Percentiles rank a stretch among this genome's conserved stretches.
phyloP scores from a whole-genome alignment of 2,113 vertebrate species.

The Onychostoma macrolepis region DNA sequence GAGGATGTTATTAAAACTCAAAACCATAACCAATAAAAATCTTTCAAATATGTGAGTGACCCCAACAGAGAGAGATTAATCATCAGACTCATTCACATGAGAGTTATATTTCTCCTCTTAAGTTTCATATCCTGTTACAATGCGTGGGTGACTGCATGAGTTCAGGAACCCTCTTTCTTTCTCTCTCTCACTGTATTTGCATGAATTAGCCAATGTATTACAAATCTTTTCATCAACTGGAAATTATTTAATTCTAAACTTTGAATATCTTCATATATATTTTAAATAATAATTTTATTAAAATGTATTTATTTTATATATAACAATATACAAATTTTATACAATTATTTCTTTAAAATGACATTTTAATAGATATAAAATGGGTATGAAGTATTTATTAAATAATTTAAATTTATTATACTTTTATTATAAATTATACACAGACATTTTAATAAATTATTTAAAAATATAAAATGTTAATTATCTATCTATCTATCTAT shows the following conservation, averaged over 20 bases:
- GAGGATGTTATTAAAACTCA: slow-evolving; percentile 36
- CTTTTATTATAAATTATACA: too few relatives aligned
- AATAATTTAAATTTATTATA: too few relatives aligned
- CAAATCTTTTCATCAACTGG: background rate
- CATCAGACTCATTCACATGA: slow-evolving; percentile 11
- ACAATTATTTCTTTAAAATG: too few relatives aligned
- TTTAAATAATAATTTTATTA: background rate
- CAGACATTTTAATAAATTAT: too few relatives aligned
- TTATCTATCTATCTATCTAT: too few relatives aligned
- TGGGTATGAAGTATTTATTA: too few relatives aligned
- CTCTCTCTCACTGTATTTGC: background rate
- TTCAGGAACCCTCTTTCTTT: slow-evolving; percentile 7
- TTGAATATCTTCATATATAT: background rate
- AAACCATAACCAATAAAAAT: slow-evolving; percentile 14
- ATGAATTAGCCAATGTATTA: background rate
- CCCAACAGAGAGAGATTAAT: slow-evolving; percentile 2
- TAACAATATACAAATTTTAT: too few relatives aligned
- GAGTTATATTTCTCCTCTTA: slow-evolving; percentile 30
- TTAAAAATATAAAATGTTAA: too few relatives aligned
- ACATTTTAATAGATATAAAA: too few relatives aligned
- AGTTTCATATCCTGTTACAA: slow-evolving; percentile 30
- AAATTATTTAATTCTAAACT: too few relatives aligned
- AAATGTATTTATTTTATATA: background rate
- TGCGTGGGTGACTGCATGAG: slow-evolving; percentile 10
- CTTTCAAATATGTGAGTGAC: slow-evolving; percentile 28